Evolutionary conservation across 2,113 vertebrate species (phyloP), one percentile per base, ranked within the genome.

Genomic region (Bettongia penicillata): DNA sequence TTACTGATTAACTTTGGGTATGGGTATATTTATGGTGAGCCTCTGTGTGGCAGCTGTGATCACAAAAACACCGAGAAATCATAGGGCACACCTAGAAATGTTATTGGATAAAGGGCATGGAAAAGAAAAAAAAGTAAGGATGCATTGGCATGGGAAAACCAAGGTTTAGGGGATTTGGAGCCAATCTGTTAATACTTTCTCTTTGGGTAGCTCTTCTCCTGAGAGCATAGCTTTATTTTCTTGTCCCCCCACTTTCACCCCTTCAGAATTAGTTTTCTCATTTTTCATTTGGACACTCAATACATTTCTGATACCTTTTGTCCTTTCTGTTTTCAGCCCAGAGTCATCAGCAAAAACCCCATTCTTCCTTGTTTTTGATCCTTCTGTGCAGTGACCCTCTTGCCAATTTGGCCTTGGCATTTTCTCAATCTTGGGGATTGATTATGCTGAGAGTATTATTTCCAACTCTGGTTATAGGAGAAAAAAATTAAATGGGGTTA

Each of bases 1-100:
- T 93, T 51, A 57, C 92, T 90, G 97, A 97, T 97, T 97, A 96
- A 97, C 89, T 90, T 95, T 51, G 77, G 43, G 31, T 96, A 53
- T 68, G 92, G 91, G 84, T 97, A 93, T 95, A 95, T 96, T 97
- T 25, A 50, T 94, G 95, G n/a, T 95, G n/a, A 95, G 94, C 90
- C 93, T 96, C 94, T 94, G 90, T 91, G 49, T 95, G 90, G 51
- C n/a, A 97, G 93, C 51, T 97, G 1, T 24, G 1, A 57, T 0
- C 47, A 49, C 57, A 25, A 90, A 90, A 90, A 0, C 22, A 51
- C 49, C 94, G 52, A 25, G 49, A 61, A 51, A 91, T 90, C 89
- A 90, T 48, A 92, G 51, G 22, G 51, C 53, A 90, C 43, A 68
- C 31, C 12, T 31, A 95, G 97, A 12, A 47, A 2, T 91, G 89